Percentiles rank a stretch among this genome's conserved stretches.
Evolutionary conservation across 2,113 vertebrate genomes (phyloP).

Genomic region (Hiodon alosoides): DNA sequence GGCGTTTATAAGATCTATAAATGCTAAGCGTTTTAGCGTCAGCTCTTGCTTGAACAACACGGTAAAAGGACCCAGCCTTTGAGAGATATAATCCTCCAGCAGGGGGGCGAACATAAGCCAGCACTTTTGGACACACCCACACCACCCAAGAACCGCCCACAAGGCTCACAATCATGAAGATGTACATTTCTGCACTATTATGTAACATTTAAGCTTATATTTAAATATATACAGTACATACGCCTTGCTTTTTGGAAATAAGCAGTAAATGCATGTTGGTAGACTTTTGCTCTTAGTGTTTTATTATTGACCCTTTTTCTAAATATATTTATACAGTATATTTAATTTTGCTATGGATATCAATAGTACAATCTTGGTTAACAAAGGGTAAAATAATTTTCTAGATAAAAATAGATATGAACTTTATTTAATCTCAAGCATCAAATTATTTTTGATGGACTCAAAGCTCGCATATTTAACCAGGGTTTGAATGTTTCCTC

Average conservation of each 20-base stretch:
- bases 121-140: not conserved
- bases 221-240: too few relatives aligned
- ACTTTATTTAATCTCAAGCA: conserved; percentile 1
- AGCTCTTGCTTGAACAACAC: not conserved
- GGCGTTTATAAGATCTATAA: not conserved
- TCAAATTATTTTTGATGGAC: not conserved
- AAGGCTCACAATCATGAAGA: not conserved
- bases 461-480: not conserved
- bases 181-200: too few relatives aligned
- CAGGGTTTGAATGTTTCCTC: not conserved
- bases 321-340: too few relatives aligned
- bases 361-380: conserved; percentile 50
- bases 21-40: not conserved
- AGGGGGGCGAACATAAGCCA: not conserved
- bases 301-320: too few relatives aligned
- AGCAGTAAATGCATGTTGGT: too few relatives aligned
- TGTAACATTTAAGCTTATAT: too few relatives aligned
- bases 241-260: too few relatives aligned
- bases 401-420: conserved; percentile 45
- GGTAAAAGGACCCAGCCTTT: not conserved
- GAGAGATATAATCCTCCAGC: not conserved
- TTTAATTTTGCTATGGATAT: conserved; percentile 50
- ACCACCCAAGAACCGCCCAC: not conserved
- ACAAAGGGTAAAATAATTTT: conserved; percentile 35
- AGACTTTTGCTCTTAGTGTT: too few relatives aligned